phyloP scores from a whole-genome alignment of 2,888 invertebrate genomes.

The Entomobrya proxima region DNA sequence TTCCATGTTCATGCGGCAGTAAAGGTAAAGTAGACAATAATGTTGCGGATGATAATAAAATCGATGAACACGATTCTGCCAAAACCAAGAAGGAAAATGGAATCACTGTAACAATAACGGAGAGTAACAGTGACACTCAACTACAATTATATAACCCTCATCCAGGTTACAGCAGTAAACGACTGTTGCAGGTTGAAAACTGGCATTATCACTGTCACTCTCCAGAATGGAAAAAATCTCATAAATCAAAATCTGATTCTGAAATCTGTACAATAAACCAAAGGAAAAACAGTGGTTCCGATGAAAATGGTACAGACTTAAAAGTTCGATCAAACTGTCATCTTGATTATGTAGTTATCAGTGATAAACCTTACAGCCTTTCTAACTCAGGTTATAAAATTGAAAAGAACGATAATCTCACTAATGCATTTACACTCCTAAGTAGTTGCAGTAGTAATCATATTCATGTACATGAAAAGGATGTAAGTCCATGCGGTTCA shows the following conservation, averaged over 20 bases:
- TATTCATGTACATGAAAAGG: background rate
- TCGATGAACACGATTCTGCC: conserved; percentile 1
- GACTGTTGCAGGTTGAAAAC: conserved; percentile 19
- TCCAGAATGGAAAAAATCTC: background rate
- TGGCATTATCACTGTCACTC: conserved; percentile 4
- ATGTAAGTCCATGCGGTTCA: conserved; percentile 29
- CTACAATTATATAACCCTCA: background rate
- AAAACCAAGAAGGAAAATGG: background rate
- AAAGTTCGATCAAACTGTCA: conserved; percentile 59
- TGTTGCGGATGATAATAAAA: background rate
- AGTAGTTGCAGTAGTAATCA: conserved; percentile 1
- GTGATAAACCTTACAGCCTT: background rate
- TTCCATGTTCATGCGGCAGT: conserved; percentile 56
- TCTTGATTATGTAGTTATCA: conserved; percentile 44
- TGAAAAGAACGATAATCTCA: background rate
- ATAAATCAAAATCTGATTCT: conserved; percentile 66
- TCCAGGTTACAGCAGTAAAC: background rate
- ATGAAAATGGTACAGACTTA: conserved; percentile 29
- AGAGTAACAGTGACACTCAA: conserved; percentile 53
- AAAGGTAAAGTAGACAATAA: background rate
- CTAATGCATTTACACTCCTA: conserved; percentile 29
- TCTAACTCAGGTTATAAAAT: conserved; percentile 20
- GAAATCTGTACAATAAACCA: conserved; percentile 43
- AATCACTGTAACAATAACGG: conserved; percentile 62
- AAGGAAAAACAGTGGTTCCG: background rate